These are phyloP conservation scores for Doris montereyensis DNA, from an alignment of 2,888 invertebrate genomes.

Conservation along the genomic window DNA sequence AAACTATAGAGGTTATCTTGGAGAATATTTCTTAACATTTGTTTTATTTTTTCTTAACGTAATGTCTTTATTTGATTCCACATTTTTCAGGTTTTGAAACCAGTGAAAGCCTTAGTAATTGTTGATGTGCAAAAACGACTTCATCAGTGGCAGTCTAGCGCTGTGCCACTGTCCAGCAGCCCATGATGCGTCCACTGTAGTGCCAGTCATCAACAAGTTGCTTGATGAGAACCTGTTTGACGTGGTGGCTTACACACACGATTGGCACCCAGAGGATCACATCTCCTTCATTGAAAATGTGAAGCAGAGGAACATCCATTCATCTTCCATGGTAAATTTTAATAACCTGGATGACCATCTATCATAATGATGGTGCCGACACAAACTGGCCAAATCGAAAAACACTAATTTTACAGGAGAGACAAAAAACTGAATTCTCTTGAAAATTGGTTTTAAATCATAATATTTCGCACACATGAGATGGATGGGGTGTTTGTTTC, in stretches of 20 bases:
- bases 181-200: conserved; percentile 77
- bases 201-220: conserved; percentile 90
- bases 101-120: conserved; percentile 83
- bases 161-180: conserved; percentile 94
- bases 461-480: no score
- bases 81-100: conserved; percentile 57
- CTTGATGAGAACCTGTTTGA: conserved; percentile 78
- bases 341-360: no score
- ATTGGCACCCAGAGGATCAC: conserved; percentile 97
- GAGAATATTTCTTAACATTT: no score
- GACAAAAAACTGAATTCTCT: no score
- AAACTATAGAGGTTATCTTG: no score
- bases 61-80: not conserved
- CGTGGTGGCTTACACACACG: conserved; percentile 91
- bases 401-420: no score
- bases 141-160: conserved; percentile 93
- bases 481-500: no score
- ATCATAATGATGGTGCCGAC: no score
- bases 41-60: no score
- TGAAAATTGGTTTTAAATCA: no score
- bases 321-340: conserved; percentile 50
- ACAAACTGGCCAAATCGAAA: no score
- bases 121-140: conserved; percentile 99
- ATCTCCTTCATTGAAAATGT: conserved; percentile 97
- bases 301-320: conserved; percentile 50